Evolutionary conservation across 2,797 vertebrate genomes (phyloP).

Genomic region (Enteromius unitaeniatus): DNA sequence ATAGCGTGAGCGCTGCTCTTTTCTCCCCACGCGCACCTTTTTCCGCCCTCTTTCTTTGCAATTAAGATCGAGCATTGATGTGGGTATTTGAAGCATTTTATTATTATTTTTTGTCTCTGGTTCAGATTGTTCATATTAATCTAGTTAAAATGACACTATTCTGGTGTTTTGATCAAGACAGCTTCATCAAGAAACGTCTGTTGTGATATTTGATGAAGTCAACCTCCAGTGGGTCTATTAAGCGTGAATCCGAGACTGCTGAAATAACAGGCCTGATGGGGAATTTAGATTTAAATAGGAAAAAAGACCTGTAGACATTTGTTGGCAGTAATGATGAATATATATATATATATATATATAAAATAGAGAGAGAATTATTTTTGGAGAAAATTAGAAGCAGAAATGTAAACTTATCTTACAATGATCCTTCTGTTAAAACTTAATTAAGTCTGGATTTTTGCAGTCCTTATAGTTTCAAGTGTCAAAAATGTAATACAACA

Average conservation of each 20-base stretch:
- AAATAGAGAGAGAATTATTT: no score
- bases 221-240: not conserved
- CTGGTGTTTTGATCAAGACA: constrained; percentile 13
- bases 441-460: not conserved
- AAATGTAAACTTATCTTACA: not conserved
- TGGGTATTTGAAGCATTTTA: constrained; percentile 15
- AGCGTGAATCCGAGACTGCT: not conserved
- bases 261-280: constrained; percentile 11
- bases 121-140: constrained; percentile 2
- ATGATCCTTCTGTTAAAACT: not conserved
- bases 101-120: not conserved
- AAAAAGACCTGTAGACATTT: not conserved
- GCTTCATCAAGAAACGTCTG: not conserved
- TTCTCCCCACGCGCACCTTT: constrained; percentile 32
- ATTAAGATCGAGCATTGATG: constrained; percentile 31
- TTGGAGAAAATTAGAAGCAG: not conserved
- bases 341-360: no score
- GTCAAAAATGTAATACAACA: not conserved
- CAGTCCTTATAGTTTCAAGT: not conserved
- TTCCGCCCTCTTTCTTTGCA: constrained; percentile 36
- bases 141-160: constrained; percentile 11
- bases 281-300: not conserved
- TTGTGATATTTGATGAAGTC: not conserved
- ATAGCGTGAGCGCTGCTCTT: constrained; percentile 29
- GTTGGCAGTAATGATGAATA: not conserved